Evolutionary conservation across 2,888 invertebrate genomes (phyloP).

Genomic region (Augochlorella aurata): DNA sequence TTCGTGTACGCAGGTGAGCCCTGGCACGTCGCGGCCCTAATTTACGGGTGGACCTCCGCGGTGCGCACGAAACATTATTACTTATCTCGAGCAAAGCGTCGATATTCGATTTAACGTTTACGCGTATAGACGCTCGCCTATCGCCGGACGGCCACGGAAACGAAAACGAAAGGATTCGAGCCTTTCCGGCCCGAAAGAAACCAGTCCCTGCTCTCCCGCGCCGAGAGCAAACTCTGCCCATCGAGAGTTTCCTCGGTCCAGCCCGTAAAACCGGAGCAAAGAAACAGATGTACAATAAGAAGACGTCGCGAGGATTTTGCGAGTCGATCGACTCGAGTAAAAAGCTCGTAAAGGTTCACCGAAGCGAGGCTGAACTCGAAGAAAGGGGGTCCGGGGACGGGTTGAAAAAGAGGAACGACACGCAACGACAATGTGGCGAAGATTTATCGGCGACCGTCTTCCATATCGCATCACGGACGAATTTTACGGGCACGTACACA

Average conservation of each 20-base stretch:
- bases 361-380: conserved; percentile 21
- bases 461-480: conserved; percentile 70
- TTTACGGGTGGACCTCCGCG: conserved; percentile 81
- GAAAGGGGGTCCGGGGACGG: conserved; percentile 35
- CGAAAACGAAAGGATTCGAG: background rate
- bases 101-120: conserved; percentile 60
- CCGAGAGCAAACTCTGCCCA: background rate
- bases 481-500: conserved; percentile 67
- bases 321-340: conserved; percentile 34
- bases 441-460: conserved; percentile 76
- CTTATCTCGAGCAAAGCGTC: conserved; percentile 71
- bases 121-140: conserved; percentile 16
- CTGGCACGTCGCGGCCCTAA: conserved; percentile 78
- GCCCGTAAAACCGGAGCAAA: background rate
- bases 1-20: conserved; percentile 79
- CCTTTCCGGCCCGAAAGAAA: background rate
- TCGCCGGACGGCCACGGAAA: background rate
- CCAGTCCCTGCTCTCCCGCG: background rate
- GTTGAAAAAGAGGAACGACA: conserved; percentile 52
- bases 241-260: background rate
- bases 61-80: conserved; percentile 79
- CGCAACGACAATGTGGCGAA: conserved; percentile 73
- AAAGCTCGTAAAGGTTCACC: conserved; percentile 23
- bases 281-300: conserved; percentile 23
- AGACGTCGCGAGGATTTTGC: conserved; percentile 19